A percentile compares a stretch with the other conserved stretches of the same genome.
These are phyloP conservation scores for Brachyistius frenatus DNA, from an alignment of 2,113 vertebrate species.

Conservation along the genomic window DNA sequence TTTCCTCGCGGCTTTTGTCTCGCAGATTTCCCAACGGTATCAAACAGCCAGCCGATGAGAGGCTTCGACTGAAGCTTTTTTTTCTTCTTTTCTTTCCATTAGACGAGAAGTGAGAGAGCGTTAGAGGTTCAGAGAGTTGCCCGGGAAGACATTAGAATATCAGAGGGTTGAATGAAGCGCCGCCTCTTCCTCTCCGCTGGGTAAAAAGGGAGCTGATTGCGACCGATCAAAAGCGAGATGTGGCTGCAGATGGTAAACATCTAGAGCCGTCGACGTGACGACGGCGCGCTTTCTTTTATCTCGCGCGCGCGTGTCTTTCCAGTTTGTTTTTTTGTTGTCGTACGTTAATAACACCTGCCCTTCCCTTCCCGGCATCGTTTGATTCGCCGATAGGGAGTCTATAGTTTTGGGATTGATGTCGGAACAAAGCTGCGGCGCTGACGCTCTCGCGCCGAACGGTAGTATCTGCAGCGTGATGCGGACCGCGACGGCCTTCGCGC, in stretches of 20 bases:
- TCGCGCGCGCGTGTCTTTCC: not conserved
- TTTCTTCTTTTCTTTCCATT: not conserved
- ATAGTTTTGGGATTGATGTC: not conserved
- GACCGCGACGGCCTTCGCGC: not conserved
- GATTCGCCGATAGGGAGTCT: not conserved
- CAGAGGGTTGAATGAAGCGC: slow-evolving; percentile 50
- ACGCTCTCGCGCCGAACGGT: not conserved
- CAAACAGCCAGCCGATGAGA: slow-evolving; percentile 53
- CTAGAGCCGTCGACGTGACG: slow-evolving; percentile 51
- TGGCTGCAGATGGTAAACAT: slow-evolving; percentile 19
- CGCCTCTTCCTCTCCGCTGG: slow-evolving; percentile 18
- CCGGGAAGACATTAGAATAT: slow-evolving; percentile 73
- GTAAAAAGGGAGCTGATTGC: slow-evolving; percentile 30
- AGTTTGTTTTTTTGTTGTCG: not conserved
- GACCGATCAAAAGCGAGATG: slow-evolving; percentile 30
- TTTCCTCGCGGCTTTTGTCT: slow-evolving; percentile 54
- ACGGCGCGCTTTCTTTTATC: not conserved
- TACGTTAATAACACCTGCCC: not conserved
- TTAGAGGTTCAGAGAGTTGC: slow-evolving; percentile 53
- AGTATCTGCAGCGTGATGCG: not conserved
- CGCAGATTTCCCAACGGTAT: slow-evolving; percentile 34
- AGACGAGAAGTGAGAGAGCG: slow-evolving; percentile 23
- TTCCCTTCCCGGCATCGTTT: not conserved
- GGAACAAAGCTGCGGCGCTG: not conserved
- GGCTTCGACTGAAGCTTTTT: slow-evolving; percentile 22